phyloP scores from a whole-genome alignment of 2,888 invertebrate genomes.

The Pachycephus smyrnensis region DNA sequence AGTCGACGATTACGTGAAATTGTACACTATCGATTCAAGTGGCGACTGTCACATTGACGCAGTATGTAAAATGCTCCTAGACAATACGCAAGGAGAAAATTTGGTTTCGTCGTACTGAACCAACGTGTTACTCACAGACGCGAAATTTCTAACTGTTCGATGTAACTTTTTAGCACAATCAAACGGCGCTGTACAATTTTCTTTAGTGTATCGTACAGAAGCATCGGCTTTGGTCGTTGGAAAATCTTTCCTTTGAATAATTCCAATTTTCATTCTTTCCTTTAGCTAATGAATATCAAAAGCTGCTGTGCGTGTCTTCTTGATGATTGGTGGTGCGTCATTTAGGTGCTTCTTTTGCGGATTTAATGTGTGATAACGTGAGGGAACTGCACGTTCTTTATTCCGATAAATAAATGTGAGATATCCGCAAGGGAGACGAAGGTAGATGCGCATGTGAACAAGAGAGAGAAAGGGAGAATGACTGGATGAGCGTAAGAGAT shows the following conservation, averaged over 20 bases:
- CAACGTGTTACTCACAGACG: neutral
- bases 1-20: neutral
- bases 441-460: neutral
- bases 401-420: neutral
- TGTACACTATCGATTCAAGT: neutral
- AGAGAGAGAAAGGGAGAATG: neutral
- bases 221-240: neutral
- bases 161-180: slow-evolving; percentile 22
- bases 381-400: neutral
- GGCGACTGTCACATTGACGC: no score
- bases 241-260: neutral
- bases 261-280: neutral
- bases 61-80: neutral
- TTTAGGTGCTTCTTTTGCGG: neutral
- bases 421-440: neutral
- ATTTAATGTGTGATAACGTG: neutral
- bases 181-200: slow-evolving; percentile 15
- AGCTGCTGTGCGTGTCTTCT: neutral
- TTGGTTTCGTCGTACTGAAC: no score
- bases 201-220: neutral
- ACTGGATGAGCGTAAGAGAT: neutral
- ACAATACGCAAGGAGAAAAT: neutral
- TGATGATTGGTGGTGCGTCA: neutral
- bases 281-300: neutral
- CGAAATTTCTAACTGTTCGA: slow-evolving; percentile 17